Percentiles rank a stretch among this genome's conserved stretches.
These are phyloP conservation scores for Synergus itoensis DNA, from an alignment of 2,888 invertebrate species.

Conservation along the genomic window DNA sequence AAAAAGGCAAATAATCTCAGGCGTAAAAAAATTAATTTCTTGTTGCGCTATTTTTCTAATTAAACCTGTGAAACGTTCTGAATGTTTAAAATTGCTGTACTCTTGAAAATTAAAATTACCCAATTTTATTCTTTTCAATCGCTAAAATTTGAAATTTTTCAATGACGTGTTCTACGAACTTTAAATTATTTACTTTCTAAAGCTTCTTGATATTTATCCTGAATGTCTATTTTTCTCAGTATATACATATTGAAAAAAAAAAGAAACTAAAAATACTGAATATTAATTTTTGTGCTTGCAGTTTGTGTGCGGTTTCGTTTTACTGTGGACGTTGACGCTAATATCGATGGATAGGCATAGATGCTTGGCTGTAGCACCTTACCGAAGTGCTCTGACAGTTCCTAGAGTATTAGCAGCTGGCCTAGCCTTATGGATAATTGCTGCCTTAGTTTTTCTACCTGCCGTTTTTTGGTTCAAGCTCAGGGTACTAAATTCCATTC, in stretches of 20 bases:
- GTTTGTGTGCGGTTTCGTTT: conserved; percentile 81
- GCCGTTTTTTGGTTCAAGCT: conserved; percentile 79
- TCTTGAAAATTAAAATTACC: too few species aligned
- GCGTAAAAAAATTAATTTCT: too few species aligned
- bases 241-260: conserved; percentile 9
- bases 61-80: too few species aligned
- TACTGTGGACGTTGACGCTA: conserved; percentile 81
- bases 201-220: too few species aligned
- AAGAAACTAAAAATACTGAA: neutral
- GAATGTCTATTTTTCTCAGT: neutral
- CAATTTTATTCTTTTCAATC: too few species aligned
- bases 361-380: conserved; percentile 81
- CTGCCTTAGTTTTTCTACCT: conserved; percentile 79
- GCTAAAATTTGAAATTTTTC: too few species aligned
- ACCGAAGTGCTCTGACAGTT: conserved; percentile 78
- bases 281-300: conserved; percentile 65
- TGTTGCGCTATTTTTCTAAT: too few species aligned
- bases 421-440: conserved; percentile 79
- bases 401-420: conserved; percentile 77
- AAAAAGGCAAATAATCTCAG: neutral
- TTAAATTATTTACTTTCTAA: too few species aligned
- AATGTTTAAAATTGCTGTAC: too few species aligned
- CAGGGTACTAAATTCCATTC: conserved; percentile 59
- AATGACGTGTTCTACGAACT: too few species aligned
- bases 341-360: conserved; percentile 81